Base-by-base conservation (phyloP, 2,113 vertebrate genomes). In the Strix aluco region DNA sequence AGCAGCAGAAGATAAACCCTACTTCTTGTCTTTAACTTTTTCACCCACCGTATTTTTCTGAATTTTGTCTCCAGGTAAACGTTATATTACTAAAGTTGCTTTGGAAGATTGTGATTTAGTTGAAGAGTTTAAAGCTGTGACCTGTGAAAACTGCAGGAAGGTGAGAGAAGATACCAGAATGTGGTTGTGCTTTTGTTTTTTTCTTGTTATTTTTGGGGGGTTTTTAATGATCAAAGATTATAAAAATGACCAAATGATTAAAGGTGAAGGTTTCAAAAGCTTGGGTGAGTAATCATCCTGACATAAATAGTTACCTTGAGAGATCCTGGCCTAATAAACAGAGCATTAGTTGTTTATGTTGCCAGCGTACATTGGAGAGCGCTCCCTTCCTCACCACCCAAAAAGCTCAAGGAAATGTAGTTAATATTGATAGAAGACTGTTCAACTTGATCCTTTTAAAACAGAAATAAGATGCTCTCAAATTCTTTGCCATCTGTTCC, bases 61-160 rank as follows among this genome's bases (percentile, higher is more conserved):
- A 11, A 51, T 72, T 92, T 51, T 51, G 25, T 34, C 22, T 34
- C 23, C 97, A 99, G 99, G 97, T 95, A 97, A 97, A 12, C 92
- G 80, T 42, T 98, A 92, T 58, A 97, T 99, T 83, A 96, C 86
- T 49, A 97, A 96, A 69, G 98, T 99, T 97, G 96, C 98, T 1
- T 73, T 86, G 58, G 96, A 98, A 77, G 83, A 86, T 20, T 96
- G 96, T 34, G 95, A 86, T 90, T 97, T 98, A 16, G 88, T 98
- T 90, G 97, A 57, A 66, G 93, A 97, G 32, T 81, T 99, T 80
- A 71, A 74, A 86, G 67, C 83, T 40, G 38, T 55, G 54, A 97
- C 82, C 32, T 86, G 94, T 36, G 70, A 82, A 7, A 87, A 78
- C 27, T 90, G 91, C 66, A 75, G 98, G 62, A 91, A 96, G 98